Conservation (phyloP, 1,140 invertebrate genomes). For the Pararge aegeria region DNA sequence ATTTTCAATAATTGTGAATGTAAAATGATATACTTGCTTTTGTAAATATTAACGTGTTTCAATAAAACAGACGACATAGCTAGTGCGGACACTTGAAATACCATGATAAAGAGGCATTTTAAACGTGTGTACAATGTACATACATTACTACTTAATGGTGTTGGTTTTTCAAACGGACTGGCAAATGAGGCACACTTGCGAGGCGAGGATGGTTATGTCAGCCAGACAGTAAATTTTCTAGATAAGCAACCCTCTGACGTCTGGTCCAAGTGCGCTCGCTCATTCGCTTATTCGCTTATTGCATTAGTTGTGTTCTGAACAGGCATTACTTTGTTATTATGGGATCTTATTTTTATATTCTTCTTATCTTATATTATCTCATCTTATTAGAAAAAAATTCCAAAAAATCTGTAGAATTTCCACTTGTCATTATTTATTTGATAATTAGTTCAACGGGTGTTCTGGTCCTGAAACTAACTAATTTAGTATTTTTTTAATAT, state of each 20-base stretch:
- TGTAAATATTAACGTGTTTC: not conserved
- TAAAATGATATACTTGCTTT: too few relatives aligned
- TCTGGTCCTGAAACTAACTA: too few relatives aligned
- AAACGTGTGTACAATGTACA: slow-evolving; percentile 27
- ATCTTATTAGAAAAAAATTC: too few relatives aligned
- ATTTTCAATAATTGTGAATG: too few relatives aligned
- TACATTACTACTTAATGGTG: slow-evolving; percentile 45
- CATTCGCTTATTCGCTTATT: slow-evolving; percentile 49
- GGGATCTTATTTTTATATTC: too few relatives aligned
- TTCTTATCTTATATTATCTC: too few relatives aligned
- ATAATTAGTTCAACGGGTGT: too few relatives aligned
- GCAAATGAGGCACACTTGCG: slow-evolving; percentile 61
- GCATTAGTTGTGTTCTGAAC: slow-evolving; percentile 40
- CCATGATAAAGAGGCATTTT: slow-evolving; percentile 17
- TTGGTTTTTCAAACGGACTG: slow-evolving; percentile 60
- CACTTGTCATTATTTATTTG: too few relatives aligned
- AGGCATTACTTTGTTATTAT: not conserved
- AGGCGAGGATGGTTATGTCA: slow-evolving; percentile 65
- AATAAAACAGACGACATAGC: not conserved
- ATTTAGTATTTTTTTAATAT: too few relatives aligned
- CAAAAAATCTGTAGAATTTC: too few relatives aligned
- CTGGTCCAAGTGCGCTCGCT: slow-evolving; percentile 45
- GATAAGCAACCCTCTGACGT: slow-evolving; percentile 62
- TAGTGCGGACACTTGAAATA: not conserved
- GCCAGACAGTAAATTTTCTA: slow-evolving; percentile 64